These are phyloP conservation scores for Numenius arquata DNA, from an alignment of 2,113 vertebrate genomes.

Conservation along the genomic window DNA sequence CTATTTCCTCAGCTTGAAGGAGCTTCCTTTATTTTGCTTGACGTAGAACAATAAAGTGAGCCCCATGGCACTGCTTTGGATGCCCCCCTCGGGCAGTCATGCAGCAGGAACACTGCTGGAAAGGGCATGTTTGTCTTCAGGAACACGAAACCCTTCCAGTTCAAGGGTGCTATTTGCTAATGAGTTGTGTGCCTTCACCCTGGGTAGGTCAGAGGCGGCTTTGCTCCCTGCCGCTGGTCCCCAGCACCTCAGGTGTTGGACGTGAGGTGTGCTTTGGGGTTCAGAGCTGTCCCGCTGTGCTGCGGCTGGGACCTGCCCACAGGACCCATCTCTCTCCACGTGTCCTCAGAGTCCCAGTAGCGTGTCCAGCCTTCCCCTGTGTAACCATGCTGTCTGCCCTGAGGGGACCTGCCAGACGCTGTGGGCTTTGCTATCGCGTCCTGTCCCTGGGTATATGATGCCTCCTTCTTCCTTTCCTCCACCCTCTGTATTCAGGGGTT, in stretches of 20 bases:
- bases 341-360: neutral
- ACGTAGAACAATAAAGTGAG: neutral
- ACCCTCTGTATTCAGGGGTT: neutral
- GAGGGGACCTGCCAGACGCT: neutral
- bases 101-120: neutral
- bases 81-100: neutral
- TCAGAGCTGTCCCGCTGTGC: neutral
- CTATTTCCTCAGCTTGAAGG: neutral
- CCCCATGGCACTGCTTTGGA: neutral
- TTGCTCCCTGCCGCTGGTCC: neutral
- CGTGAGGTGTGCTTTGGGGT: neutral
- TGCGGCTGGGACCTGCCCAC: neutral
- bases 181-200: neutral
- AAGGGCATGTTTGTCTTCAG: neutral
- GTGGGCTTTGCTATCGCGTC: neutral
- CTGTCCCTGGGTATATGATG: neutral
- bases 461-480: neutral
- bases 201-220: neutral
- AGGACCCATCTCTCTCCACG: neutral
- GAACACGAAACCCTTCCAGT: neutral
- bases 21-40: neutral
- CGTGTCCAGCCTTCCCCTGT: neutral
- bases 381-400: rapidly evolving
- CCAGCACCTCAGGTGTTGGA: neutral
- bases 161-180: neutral